These are phyloP conservation scores for Sesamia nonagrioides DNA, from an alignment of 1,140 invertebrate species.

Conservation along the genomic window DNA sequence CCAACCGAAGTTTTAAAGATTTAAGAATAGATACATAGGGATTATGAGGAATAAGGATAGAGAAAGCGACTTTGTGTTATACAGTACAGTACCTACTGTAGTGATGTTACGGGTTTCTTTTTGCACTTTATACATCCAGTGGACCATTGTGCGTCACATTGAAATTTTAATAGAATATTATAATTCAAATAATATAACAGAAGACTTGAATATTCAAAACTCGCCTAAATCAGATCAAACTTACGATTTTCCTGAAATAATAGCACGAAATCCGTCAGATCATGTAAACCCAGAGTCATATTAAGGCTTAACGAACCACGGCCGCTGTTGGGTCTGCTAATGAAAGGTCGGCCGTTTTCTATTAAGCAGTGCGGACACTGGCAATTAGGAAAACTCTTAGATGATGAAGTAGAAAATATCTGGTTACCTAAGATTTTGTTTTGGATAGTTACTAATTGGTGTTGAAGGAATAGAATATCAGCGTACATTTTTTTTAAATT, in stretches of 20 bases:
- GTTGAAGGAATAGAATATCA: neutral
- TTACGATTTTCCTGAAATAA: neutral
- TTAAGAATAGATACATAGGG: too few species aligned
- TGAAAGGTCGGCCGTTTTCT: constrained; percentile 18
- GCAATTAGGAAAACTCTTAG: constrained; percentile 32
- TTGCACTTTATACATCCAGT: too few species aligned
- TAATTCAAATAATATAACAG: too few species aligned
- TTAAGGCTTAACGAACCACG: constrained; percentile 25
- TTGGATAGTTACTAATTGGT: constrained; percentile 6
- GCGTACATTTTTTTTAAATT: too few species aligned
- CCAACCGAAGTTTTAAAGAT: too few species aligned
- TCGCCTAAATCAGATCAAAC: neutral
- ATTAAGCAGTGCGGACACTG: constrained; percentile 32
- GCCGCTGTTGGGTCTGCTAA: neutral
- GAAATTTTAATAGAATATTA: too few species aligned
- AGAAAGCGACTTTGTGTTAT: too few species aligned
- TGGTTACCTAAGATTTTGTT: constrained; percentile 30
- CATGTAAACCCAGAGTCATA: constrained; percentile 7
- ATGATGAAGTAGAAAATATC: constrained; percentile 27
- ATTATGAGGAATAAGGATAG: too few species aligned
- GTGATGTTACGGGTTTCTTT: too few species aligned
- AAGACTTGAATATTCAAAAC: too few species aligned
- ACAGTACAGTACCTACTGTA: too few species aligned
- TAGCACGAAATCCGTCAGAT: neutral
- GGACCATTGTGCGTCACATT: too few species aligned